Conservation (phyloP, 2,797 vertebrate species). For the Epinephelus malabaricus region DNA sequence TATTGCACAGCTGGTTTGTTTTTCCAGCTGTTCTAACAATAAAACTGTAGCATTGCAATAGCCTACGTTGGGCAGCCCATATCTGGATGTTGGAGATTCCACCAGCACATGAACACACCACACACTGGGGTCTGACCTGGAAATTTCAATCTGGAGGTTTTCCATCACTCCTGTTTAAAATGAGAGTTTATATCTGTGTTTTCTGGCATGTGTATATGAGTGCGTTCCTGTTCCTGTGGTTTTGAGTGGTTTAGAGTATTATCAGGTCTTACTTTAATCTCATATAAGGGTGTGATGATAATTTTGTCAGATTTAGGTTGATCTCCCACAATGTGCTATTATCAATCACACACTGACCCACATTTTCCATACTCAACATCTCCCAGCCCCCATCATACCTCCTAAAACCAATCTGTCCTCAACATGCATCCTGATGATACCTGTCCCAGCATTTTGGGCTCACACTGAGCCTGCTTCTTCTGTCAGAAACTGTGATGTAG, state of each 20-base stretch:
- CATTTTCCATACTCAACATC: constrained; percentile 15
- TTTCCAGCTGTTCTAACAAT: background rate
- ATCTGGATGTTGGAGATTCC: background rate
- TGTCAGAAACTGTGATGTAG: background rate
- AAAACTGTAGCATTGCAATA: background rate
- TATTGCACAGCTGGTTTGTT: background rate
- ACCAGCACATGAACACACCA: background rate
- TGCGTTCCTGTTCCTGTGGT: background rate
- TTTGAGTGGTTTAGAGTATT: constrained; percentile 13
- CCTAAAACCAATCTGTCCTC: constrained; percentile 21
- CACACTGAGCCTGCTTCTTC: background rate
- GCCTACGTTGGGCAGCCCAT: too few species aligned
- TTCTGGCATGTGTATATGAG: background rate
- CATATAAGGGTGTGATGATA: constrained; percentile 29
- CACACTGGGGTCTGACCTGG: background rate
- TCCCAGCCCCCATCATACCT: background rate
- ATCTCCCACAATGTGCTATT: constrained; percentile 29
- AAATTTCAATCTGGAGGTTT: background rate
- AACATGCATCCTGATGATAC: constrained; percentile 1
- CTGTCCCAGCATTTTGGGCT: background rate
- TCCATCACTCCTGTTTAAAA: background rate
- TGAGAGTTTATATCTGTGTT: background rate
- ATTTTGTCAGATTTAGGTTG: constrained; percentile 57
- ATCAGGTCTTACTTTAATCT: constrained; percentile 48
- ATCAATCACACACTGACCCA: constrained; percentile 58